Evolutionary conservation across 2,113 vertebrate genomes (phyloP).

Genomic region (Pituophis catenifer): DNA sequence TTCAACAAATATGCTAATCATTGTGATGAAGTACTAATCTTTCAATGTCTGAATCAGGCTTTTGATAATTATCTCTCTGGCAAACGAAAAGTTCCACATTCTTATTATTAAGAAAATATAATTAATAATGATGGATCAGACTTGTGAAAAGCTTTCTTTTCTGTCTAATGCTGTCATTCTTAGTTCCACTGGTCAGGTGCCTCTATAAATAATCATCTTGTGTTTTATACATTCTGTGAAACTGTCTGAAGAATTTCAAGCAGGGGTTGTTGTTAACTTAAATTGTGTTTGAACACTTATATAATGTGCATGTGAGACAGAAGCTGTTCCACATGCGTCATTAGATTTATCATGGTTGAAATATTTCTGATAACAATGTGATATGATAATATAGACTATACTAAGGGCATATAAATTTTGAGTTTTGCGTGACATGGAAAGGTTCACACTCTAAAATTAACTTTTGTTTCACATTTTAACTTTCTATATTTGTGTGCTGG

Average conservation of each 20-base stretch:
- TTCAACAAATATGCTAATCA: background rate
- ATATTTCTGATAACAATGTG: background rate
- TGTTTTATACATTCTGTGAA: background rate
- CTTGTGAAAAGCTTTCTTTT: background rate
- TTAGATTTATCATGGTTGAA: background rate
- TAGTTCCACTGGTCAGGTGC: background rate
- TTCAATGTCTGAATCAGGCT: background rate
- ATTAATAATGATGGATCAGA: background rate
- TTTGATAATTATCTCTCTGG: background rate
- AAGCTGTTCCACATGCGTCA: background rate
- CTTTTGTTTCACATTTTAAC: background rate
- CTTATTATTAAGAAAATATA: background rate
- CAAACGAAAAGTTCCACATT: background rate
- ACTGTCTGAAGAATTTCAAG: background rate
- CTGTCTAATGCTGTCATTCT: background rate
- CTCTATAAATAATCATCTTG: background rate
- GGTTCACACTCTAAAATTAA: background rate
- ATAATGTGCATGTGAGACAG: background rate
- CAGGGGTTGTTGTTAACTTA: background rate
- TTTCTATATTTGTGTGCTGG: background rate
- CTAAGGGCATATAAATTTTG: background rate
- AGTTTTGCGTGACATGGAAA: background rate
- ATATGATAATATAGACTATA: background rate
- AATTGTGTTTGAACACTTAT: background rate
- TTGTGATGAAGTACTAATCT: background rate